Evolutionary conservation across 2,797 vertebrate genomes (phyloP), one percentile per base, ranked within the genome.

Genomic region (Halcyon leucocephala): DNA sequence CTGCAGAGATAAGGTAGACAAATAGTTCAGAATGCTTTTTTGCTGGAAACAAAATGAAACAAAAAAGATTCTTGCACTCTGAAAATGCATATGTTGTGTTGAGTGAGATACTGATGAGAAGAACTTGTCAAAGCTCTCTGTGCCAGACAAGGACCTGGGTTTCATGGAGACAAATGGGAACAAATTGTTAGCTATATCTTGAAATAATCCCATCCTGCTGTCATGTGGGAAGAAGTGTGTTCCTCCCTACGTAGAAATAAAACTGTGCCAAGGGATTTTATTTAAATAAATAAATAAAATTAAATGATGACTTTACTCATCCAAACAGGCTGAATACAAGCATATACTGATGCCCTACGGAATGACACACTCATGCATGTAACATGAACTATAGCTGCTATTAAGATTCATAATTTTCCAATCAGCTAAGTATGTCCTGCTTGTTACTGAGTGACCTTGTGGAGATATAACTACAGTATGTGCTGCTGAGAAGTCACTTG

Each of bases 351-450:
- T 76, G 35, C n/a, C 57, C 54, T 57, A 9, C 33, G 37, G 70
- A 83, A 82, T 29, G 60, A 52, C 13, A 9, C 18, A 46, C 52
- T 22, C 0, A 0, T 31, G 3, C 24, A 14, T 51, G 35, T 65
- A 39, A 80, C 35, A 25, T 14, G 2, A 86, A 52, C 71, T 55
- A 57, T 18, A 67, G 66, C 17, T 74, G 39, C 70, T 92, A 39
- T 58, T 49, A 62, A 94, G 78, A 95, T 86, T 82, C 61, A 86
- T 86, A 76, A 20, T 71, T 95, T 97, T 82, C 93, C 87, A 96
- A 96, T 95, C 70, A 96, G 95, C 95, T 95, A 97, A 97, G 93
- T 96, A 96, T 2, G 8, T 71, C 48, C 69, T 60, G 35, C 70
- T 88, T 84, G 70, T 62, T 93, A 73, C 73, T 66, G 92, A 31